A percentile compares a stretch with the other conserved stretches of the same genome.
Conservation (phyloP, 2,888 invertebrate species). For the Eremobia ochroleuca region DNA sequence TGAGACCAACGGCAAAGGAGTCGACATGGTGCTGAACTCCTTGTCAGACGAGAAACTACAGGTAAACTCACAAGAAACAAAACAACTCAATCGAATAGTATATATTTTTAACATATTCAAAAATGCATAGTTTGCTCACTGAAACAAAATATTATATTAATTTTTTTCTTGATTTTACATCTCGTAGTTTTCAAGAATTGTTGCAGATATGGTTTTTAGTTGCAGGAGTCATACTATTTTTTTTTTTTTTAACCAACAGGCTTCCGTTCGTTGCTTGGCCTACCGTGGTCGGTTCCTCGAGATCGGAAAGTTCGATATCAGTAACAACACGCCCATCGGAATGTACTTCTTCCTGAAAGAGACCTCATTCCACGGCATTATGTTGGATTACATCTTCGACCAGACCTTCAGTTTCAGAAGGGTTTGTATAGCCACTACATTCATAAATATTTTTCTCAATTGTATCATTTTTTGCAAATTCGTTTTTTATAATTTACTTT, state of each 20-base stretch:
- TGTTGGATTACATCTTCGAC: conserved; percentile 89
- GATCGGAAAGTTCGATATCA: conserved; percentile 95
- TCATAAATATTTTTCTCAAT: background rate
- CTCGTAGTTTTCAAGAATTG: background rate
- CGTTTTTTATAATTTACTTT: background rate
- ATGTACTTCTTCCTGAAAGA: conserved; percentile 93
- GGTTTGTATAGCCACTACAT: conserved; percentile 70
- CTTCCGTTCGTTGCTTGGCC: conserved; percentile 89
- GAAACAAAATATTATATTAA: background rate
- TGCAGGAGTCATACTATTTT: background rate
- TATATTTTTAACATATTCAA: background rate
- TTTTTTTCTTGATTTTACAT: background rate
- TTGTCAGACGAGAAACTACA: conserved; percentile 97
- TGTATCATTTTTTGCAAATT: background rate
- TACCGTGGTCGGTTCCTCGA: conserved; percentile 93
- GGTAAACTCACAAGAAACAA: conserved; percentile 75
- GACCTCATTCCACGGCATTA: conserved; percentile 90
- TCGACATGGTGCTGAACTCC: conserved; percentile 97
- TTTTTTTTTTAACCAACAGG: conserved; percentile 71
- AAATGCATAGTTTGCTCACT: background rate
- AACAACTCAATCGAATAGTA: background rate
- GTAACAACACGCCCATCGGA: conserved; percentile 92
- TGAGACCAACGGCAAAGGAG: conserved; percentile 96
- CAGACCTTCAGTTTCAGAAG: conserved; percentile 83
- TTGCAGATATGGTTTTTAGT: background rate